Evolutionary conservation across 2,113 vertebrate species (phyloP).

Genomic region (Hymenochirus boettgeri): DNA sequence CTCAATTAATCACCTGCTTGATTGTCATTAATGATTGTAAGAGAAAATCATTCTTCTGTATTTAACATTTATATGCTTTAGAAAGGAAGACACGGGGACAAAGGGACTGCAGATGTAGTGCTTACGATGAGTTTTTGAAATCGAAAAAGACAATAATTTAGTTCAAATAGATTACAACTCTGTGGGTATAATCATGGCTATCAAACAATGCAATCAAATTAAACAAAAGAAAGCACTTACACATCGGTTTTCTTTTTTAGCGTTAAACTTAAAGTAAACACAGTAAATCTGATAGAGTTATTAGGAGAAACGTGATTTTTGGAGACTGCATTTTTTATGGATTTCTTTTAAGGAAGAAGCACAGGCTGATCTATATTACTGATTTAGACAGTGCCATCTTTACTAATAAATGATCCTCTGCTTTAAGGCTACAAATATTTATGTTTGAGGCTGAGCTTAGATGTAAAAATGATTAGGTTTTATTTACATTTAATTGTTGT

Average conservation of each 20-base stretch:
- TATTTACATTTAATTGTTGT: too few relatives aligned
- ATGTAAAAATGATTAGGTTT: too few relatives aligned
- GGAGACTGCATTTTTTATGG: too few relatives aligned
- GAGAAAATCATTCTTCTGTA: not conserved
- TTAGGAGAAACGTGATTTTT: too few relatives aligned
- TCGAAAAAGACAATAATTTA: not conserved
- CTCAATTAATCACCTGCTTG: not conserved
- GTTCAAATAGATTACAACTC: not conserved
- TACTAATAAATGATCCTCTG: too few relatives aligned
- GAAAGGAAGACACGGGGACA: not conserved
- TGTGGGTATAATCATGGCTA: not conserved
- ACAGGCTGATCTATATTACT: too few relatives aligned
- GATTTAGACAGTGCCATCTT: too few relatives aligned
- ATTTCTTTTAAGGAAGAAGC: too few relatives aligned
- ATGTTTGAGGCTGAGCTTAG: too few relatives aligned
- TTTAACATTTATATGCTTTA: too few relatives aligned
- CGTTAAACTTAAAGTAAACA: not conserved
- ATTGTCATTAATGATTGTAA: not conserved
- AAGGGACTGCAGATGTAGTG: constrained; percentile 1
- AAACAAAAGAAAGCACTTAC: not conserved
- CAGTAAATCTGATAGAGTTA: too few relatives aligned
- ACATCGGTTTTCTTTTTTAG: not conserved
- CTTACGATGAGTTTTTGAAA: not conserved
- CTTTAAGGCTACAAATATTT: too few relatives aligned
- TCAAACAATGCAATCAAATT: not conserved